Base-by-base conservation (phyloP, 2,113 vertebrate genomes). In the Melierax canorus region DNA sequence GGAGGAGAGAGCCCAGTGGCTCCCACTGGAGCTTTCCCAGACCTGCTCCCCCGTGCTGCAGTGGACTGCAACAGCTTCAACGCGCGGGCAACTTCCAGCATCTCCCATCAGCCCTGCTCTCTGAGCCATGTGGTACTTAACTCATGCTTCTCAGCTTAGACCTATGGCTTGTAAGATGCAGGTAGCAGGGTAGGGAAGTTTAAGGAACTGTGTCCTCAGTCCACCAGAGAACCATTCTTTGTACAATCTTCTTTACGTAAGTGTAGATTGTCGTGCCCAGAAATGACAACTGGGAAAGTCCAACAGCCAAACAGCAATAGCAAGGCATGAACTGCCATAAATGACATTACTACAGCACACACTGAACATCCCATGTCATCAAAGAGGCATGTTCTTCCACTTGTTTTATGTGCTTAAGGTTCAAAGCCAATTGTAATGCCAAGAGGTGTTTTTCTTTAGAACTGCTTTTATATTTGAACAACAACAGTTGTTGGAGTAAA, bases 21-120 rank as follows among this genome's bases (percentile, higher is more conserved):
- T 48, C 5, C 29, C 4, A 1, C 22, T 32, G 22, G 20, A 67
- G 23, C 26, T 76, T 92, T 76, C 18, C 30, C 79, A 88, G 29
- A 11, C 32, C 51, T 76, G 32, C 6, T 79, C 2, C 22, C 23
- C 43, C 16, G 32, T 50, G 29, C 9, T 60, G 34, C 24, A 69
- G 15, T 20, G 24, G 26, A 13, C 23, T 58, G 3, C 19, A 43
- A 55, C 19, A 41, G 12, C 32, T 72, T 87, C 38, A 58, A 14
- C 0, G 0, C 8, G 17, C 0, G 1, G 51, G 24, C 21, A 78
- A 4, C n/a, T 62, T 84, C 41, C 87, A 89, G 24, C 24, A 55
- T 22, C 26, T 82, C 45, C 26, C 55, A 50, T 12, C 32, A 64
- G 15, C 16, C 53, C 8, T 41, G n/a, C 7, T 15, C 29, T 55